Conservation (phyloP, 2,888 invertebrate genomes). For the Rosalia funebris region DNA sequence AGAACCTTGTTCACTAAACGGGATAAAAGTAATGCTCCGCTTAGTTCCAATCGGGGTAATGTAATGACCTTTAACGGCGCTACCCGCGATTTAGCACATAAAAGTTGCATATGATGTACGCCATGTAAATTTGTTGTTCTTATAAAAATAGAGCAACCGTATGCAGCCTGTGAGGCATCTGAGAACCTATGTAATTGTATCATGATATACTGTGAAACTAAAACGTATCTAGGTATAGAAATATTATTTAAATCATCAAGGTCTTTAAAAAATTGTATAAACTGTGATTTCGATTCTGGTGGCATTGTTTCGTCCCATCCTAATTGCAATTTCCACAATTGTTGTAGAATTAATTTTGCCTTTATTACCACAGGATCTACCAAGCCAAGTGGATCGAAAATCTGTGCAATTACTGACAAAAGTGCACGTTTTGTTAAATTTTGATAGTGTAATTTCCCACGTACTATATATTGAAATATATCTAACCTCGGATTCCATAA, state of each 20-base stretch:
- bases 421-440: constrained; percentile 9
- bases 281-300: no score
- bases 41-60: no score
- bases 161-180: constrained; percentile 20
- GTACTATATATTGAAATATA: neutral
- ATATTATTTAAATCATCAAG: no score
- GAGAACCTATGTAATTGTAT: constrained; percentile 24
- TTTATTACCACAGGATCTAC: constrained; percentile 23
- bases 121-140: constrained; percentile 2
- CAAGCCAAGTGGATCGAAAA: constrained; percentile 32
- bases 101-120: no score
- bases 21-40: no score
- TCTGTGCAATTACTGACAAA: no score
- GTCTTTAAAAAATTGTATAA: no score
- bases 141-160: constrained; percentile 23
- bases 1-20: constrained; percentile 21
- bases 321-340: constrained; percentile 32
- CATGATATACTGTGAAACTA: neutral
- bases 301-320: constrained; percentile 24
- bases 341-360: no score
- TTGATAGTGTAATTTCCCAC: no score
- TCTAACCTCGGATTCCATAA: constrained; percentile 3
- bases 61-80: constrained; percentile 32
- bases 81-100: no score
- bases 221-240: constrained; percentile 1